Evolutionary conservation across 2,113 vertebrate species (phyloP).

Genomic region (Antennarius striatus): DNA sequence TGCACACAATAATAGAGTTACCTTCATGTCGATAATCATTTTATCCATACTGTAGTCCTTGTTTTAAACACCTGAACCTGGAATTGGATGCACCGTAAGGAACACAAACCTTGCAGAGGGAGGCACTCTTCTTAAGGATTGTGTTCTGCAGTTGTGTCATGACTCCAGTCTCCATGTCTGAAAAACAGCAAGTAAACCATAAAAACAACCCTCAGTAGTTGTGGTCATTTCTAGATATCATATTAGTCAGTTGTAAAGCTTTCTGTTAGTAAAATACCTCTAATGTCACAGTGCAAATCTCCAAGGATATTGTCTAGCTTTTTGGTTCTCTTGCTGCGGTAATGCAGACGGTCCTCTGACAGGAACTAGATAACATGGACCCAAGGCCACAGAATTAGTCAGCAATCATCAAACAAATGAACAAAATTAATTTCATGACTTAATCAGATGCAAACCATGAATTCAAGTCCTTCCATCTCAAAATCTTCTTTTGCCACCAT

Average conservation of each 20-base stretch:
- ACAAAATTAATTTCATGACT: conserved; percentile 8
- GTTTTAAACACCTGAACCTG: conserved; percentile 20
- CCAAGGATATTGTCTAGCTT: conserved; percentile 90
- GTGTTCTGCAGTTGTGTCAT: conserved; percentile 90
- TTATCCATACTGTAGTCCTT: conserved; percentile 11
- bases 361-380: conserved; percentile 81
- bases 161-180: conserved; percentile 91
- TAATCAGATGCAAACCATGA: conserved; percentile 81
- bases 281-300: conserved; percentile 92
- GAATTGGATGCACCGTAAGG: background rate
- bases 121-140: conserved; percentile 84
- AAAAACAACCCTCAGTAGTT: background rate
- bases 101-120: conserved; percentile 77
- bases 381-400: background rate
- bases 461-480: conserved; percentile 91
- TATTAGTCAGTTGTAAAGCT: background rate
- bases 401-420: background rate
- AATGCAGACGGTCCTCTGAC: conserved; percentile 91
- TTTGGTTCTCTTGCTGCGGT: conserved; percentile 89
- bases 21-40: conserved; percentile 13
- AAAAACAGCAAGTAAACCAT: conserved; percentile 18
- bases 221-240: background rate
- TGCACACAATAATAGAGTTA: background rate
- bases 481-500: conserved; percentile 92
- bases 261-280: conserved; percentile 65